phyloP scores from a whole-genome alignment of 1,140 invertebrate genomes.

The Chlorops oryzae region DNA sequence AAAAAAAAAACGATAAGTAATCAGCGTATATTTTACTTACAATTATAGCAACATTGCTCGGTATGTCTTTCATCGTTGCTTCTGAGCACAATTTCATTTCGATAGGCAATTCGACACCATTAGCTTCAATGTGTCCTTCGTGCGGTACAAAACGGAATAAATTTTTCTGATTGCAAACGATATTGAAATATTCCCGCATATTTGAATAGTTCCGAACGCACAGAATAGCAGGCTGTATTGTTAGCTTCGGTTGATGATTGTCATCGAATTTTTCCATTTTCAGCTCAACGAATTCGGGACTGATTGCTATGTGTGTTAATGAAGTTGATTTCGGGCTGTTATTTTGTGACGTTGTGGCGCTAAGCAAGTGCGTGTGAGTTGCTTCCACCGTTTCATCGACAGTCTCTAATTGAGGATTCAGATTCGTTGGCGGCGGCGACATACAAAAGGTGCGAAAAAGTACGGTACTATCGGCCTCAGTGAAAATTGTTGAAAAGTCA shows the following conservation, averaged over 20 bases:
- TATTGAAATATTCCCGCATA: conserved; percentile 34
- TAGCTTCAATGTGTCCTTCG: conserved; percentile 33
- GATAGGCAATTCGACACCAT: conserved; percentile 32
- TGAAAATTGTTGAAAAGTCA: conserved; percentile 28
- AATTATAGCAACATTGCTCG: conserved; percentile 16
- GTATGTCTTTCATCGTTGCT: conserved; percentile 11
- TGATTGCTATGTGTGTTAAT: no score
- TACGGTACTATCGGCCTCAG: conserved; percentile 40
- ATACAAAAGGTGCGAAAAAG: conserved; percentile 38
- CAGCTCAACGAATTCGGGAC: no score
- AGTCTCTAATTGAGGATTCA: conserved; percentile 35
- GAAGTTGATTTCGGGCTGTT: no score
- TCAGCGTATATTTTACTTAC: conserved; percentile 10
- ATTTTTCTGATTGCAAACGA: conserved; percentile 26
- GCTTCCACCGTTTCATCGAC: conserved; percentile 13
- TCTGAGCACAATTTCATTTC: conserved; percentile 20
- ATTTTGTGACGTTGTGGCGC: no score
- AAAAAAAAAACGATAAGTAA: background rate
- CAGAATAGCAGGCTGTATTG: no score
- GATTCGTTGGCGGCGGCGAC: conserved; percentile 33
- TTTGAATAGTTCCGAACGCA: conserved; percentile 27
- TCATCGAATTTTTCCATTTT: conserved; percentile 16
- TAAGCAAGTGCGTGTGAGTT: no score
- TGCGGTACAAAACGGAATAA: conserved; percentile 26
- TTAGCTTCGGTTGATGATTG: no score